phyloP scores from a whole-genome alignment of 2,888 invertebrate genomes.

The Lagria hirta region DNA sequence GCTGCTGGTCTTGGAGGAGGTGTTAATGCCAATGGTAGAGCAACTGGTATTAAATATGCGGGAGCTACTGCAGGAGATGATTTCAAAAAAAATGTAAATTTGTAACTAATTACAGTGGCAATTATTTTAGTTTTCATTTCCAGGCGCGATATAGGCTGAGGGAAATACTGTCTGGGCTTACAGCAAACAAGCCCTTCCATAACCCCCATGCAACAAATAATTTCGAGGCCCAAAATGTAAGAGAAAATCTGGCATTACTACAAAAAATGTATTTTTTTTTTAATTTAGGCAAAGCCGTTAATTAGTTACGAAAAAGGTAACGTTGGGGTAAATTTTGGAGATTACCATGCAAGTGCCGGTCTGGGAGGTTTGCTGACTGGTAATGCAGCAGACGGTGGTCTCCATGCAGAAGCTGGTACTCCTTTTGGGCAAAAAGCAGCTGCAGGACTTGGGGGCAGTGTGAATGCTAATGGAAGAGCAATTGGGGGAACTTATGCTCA shows the following conservation, averaged over 20 bases:
- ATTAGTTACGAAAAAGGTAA: slow-evolving; percentile 64
- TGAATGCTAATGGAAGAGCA: slow-evolving; percentile 50
- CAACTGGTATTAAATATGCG: slow-evolving; percentile 23
- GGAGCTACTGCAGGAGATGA: slow-evolving; percentile 19
- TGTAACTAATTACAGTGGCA: no score
- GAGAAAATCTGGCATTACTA: no score
- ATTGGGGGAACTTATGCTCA: no score
- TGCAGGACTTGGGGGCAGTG: slow-evolving; percentile 68
- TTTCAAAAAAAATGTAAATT: no score
- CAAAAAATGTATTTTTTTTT: no score
- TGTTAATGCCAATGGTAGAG: slow-evolving; percentile 47
- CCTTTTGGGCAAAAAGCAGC: slow-evolving; percentile 68
- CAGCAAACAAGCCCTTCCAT: no score
- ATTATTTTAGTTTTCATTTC: no score
- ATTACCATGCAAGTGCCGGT: slow-evolving; percentile 73
- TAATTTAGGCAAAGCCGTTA: slow-evolving; percentile 4
- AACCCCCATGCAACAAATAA: no score
- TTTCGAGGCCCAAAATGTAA: no score
- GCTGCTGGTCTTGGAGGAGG: slow-evolving; percentile 70
- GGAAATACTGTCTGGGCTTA: no score
- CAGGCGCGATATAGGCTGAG: no score
- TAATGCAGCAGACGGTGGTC: slow-evolving; percentile 59
- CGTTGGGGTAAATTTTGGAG: slow-evolving; percentile 72
- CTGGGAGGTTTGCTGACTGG: slow-evolving; percentile 65
- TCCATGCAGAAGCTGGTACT: slow-evolving; percentile 74